phyloP scores from a whole-genome alignment of 92 coral and sea anemone genomes.

The Bergia puertoricense region DNA sequence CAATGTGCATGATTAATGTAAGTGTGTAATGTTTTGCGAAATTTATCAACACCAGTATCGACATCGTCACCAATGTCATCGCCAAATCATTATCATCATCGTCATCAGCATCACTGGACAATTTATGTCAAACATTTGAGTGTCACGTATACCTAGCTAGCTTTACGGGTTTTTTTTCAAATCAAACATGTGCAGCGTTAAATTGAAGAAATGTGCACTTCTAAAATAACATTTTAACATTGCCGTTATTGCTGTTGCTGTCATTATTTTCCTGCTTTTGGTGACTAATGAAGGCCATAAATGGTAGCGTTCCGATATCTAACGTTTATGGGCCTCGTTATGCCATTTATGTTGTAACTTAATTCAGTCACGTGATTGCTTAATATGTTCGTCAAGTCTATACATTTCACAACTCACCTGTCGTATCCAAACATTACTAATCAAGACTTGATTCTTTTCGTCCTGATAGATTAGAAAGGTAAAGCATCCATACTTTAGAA shows the following conservation, averaged over 20 bases:
- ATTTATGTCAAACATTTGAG: neutral
- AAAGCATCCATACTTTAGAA: too few relatives aligned
- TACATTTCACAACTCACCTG: slow-evolving; percentile 60
- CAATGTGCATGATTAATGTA: too few relatives aligned
- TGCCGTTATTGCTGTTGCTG: too few relatives aligned
- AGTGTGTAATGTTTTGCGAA: too few relatives aligned
- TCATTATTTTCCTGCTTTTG: too few relatives aligned
- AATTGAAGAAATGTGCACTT: too few relatives aligned
- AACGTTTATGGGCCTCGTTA: too few relatives aligned
- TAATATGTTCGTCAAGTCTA: neutral
- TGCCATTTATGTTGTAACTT: neutral
- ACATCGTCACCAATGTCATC: neutral
- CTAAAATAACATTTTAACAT: too few relatives aligned
- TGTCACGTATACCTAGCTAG: neutral
- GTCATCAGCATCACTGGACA: neutral
- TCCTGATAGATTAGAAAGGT: slow-evolving; percentile 57
- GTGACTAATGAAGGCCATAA: too few relatives aligned
- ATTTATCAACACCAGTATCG: neutral
- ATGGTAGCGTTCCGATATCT: too few relatives aligned
- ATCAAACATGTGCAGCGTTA: neutral
- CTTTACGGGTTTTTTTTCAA: neutral
- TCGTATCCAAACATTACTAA: slow-evolving; percentile 95
- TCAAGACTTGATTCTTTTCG: slow-evolving; percentile 91
- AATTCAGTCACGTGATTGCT: neutral
- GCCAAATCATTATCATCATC: neutral